A percentile compares a stretch with the other conserved stretches of the same genome.
These are phyloP conservation scores for Trachelus iudaicus DNA, from an alignment of 2,888 invertebrate species.

Conservation along the genomic window DNA sequence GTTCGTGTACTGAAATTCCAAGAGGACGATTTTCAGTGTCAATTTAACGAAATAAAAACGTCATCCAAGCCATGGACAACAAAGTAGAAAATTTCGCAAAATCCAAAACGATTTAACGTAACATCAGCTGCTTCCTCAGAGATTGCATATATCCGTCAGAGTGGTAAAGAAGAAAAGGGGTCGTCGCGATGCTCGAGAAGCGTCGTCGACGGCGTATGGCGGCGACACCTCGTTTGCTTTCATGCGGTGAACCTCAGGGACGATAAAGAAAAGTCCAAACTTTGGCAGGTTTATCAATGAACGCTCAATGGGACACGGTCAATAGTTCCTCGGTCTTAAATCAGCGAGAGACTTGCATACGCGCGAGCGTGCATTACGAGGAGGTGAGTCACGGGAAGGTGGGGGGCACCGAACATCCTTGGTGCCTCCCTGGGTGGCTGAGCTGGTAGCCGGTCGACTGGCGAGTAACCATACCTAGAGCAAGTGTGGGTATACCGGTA, in stretches of 20 bases:
- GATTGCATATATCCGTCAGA: neutral
- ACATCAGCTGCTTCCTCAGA: neutral
- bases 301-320: slow-evolving; percentile 46
- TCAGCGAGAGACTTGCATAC: slow-evolving; percentile 2
- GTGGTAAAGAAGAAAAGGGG: neutral
- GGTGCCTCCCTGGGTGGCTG: neutral
- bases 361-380: slow-evolving; percentile 8
- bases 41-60: neutral
- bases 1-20: neutral
- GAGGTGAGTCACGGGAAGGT: neutral
- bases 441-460: neutral
- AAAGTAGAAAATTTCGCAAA: neutral
- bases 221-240: slow-evolving; percentile 16
- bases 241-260: slow-evolving; percentile 7
- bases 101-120: neutral
- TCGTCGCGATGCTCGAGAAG: neutral
- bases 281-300: slow-evolving; percentile 39
- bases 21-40: neutral
- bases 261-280: slow-evolving; percentile 33
- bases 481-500: neutral
- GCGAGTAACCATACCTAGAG: neutral
- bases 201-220: neutral
- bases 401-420: neutral
- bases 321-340: slow-evolving; percentile 35
- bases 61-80: neutral